These are phyloP conservation scores for Metalampra italica DNA, from an alignment of 2,888 invertebrate species.

Conservation along the genomic window DNA sequence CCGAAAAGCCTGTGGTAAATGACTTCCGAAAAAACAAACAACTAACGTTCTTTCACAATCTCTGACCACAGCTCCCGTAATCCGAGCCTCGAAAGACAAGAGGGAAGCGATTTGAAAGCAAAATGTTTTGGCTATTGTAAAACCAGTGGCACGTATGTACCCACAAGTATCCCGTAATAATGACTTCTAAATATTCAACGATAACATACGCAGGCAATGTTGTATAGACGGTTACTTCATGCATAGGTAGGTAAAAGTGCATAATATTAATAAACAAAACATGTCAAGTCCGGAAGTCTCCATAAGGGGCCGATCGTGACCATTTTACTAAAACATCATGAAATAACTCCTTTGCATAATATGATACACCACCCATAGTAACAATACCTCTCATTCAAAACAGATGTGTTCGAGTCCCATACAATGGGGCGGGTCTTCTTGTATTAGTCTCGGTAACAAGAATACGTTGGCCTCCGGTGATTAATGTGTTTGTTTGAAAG, in stretches of 20 bases:
- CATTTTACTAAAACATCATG: slow-evolving; percentile 20
- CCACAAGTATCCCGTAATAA: no score
- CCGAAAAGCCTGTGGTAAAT: no score
- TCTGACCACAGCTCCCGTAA: no score
- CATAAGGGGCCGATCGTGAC: slow-evolving; percentile 19
- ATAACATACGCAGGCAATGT: no score
- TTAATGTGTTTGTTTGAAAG: not conserved
- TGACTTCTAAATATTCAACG: no score
- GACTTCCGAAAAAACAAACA: no score
- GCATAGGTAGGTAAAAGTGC: not conserved
- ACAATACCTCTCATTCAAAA: slow-evolving; percentile 7
- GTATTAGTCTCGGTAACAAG: slow-evolving; percentile 1
- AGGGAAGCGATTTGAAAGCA: no score
- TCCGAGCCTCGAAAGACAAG: no score
- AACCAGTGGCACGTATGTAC: no score
- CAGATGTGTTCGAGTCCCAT: not conserved
- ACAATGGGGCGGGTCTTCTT: slow-evolving; percentile 2
- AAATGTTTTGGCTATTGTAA: no score
- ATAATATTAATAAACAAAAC: slow-evolving; percentile 1
- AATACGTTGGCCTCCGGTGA: not conserved
- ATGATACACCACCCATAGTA: slow-evolving; percentile 8
- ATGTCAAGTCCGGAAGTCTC: slow-evolving; percentile 14
- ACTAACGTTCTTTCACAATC: no score
- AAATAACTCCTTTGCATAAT: slow-evolving; percentile 22
- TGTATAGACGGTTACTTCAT: no score